A percentile compares a stretch with the other conserved stretches of the same genome.
phyloP scores from a whole-genome alignment of 2,888 invertebrate species.

The Athalia circularis region DNA sequence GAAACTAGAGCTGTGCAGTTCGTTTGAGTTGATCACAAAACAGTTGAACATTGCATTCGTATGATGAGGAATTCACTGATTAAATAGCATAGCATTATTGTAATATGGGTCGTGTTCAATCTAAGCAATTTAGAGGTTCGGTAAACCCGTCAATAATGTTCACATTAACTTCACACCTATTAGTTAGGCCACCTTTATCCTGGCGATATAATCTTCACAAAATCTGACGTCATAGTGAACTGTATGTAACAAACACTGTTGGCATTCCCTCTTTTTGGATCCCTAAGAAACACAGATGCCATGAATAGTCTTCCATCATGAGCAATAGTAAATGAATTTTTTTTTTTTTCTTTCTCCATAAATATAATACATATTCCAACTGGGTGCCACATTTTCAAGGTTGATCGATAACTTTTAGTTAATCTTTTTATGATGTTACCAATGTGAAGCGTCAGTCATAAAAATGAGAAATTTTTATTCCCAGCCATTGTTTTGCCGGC shows the following conservation, averaged over 20 bases:
- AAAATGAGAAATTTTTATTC: no score
- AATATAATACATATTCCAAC: no score
- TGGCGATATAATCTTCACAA: slow-evolving; percentile 11
- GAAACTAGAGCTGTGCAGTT: no score
- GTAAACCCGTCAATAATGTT: slow-evolving; percentile 25
- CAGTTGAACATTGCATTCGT: background rate
- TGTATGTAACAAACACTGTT: background rate
- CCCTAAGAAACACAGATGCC: background rate
- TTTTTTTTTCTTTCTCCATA: background rate
- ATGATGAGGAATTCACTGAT: background rate
- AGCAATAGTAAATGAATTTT: background rate
- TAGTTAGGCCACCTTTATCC: background rate
- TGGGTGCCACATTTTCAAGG: background rate
- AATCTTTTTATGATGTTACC: background rate
- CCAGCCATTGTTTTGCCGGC: no score
- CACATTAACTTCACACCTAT: slow-evolving; percentile 30
- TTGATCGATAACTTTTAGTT: slow-evolving; percentile 13
- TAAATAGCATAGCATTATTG: slow-evolving; percentile 15
- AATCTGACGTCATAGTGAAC: background rate
- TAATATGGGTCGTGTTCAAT: slow-evolving; percentile 43
- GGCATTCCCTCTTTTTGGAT: background rate
- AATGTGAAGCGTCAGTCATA: no score
- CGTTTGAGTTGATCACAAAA: no score
- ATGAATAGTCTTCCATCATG: background rate
- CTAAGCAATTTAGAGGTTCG: slow-evolving; percentile 34